These are phyloP conservation scores for Lutraria lutraria DNA, from an alignment of 2,888 invertebrate species.

Conservation along the genomic window DNA sequence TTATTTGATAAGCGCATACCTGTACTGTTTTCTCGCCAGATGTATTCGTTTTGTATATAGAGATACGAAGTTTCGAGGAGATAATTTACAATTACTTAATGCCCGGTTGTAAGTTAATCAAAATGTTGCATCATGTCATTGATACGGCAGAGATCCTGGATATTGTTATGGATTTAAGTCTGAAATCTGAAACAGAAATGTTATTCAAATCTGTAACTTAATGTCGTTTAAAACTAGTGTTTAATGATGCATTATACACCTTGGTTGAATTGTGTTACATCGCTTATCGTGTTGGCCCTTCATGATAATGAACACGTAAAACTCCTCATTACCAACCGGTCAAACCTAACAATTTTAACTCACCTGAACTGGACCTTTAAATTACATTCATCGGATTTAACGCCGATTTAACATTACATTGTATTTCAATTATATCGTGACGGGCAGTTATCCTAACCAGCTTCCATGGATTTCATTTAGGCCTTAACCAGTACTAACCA, in stretches of 20 bases:
- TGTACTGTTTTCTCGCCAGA: conserved; percentile 31
- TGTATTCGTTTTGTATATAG: conserved; percentile 34
- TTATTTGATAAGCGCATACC: conserved; percentile 40
- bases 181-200: not conserved
- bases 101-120: not conserved
- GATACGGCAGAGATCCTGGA: not conserved
- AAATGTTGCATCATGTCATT: not conserved
- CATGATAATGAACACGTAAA: not conserved
- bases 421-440: too few relatives aligned
- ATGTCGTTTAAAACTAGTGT: not conserved
- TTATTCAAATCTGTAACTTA: not conserved
- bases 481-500: too few relatives aligned
- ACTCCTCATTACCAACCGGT: not conserved
- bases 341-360: too few relatives aligned
- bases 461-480: too few relatives aligned
- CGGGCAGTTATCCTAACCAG: too few relatives aligned
- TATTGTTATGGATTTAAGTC: not conserved
- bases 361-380: too few relatives aligned
- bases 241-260: not conserved
- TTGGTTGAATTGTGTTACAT: not conserved
- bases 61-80: not conserved
- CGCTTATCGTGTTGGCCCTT: not conserved
- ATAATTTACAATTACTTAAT: conserved; percentile 12
- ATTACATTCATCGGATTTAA: too few relatives aligned
- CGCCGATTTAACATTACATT: too few relatives aligned